Base-by-base conservation (phyloP, 2,888 invertebrate genomes). In the Patella depressa region DNA sequence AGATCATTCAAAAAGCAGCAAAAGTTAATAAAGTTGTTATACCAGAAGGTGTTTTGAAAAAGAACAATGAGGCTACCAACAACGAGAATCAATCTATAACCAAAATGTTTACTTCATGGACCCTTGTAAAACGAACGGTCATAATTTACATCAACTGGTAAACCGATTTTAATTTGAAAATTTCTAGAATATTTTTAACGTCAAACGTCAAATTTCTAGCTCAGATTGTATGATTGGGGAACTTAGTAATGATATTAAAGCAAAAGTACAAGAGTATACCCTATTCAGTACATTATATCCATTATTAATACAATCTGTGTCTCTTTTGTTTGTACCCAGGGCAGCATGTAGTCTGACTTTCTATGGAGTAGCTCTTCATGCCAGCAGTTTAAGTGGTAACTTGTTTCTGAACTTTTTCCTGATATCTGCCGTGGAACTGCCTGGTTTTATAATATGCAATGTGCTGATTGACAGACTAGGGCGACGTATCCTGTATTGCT, bases 1-100 rank as follows among this genome's bases (percentile, higher is more conserved):
- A 71, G 4, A 84, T 86, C 34, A 54, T 86, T 1, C 69, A 80
- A 17, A 77, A 82, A 12, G 84, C 84, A 12, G 86, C 86, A 0
- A 78, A 77, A 24, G 79, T 82, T 19, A 86, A 86, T 75, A 80
- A 78, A 65, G 80, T 78, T 14, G 74, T 78, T 29, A 73, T 85
- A 17, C 82, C 85, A 7, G 78, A 80, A 24, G 81, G 79, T 72
- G 72, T 83, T 29, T 83, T 84, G 29, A 65, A 24, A 65, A 24
- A 24, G 19, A 19, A 24, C 1, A 3, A 4, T 14, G 24, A 24
- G 14, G 11, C 14, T 14, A 65, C n/a, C n/a, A 19, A 65, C 24
- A 24, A 24, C 65, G 24, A 65, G 15, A 19, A 65, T 5, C 19
- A 24, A 24, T 65, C 65, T 15, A 24, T 65, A 24, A 24, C 24